These are phyloP conservation scores for Bombus huntii DNA, from an alignment of 1,140 invertebrate species.

Conservation along the genomic window DNA sequence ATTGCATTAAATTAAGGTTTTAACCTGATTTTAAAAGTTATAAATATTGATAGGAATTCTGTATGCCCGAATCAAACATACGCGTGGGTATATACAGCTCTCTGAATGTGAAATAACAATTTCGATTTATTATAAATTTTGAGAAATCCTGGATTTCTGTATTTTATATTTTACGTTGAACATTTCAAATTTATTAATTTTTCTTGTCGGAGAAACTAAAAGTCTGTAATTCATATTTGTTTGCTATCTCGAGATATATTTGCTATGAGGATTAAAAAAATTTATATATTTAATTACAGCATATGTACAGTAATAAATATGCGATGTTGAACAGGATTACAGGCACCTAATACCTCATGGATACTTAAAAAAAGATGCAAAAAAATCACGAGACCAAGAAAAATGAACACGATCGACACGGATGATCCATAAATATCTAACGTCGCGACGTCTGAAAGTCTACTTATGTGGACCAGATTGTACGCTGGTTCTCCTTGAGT, in stretches of 20 bases:
- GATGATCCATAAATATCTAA: constrained; percentile 13
- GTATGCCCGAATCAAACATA: background rate
- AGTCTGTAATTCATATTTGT: background rate
- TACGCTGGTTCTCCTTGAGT: constrained; percentile 8
- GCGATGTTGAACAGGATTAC: too few relatives aligned
- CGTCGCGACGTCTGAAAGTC: background rate
- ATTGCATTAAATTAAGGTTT: background rate
- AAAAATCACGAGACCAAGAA: background rate
- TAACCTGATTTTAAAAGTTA: background rate
- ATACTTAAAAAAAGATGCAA: background rate
- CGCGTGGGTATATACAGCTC: background rate
- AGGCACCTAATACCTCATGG: too few relatives aligned
- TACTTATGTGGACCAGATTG: background rate
- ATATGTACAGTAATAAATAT: too few relatives aligned
- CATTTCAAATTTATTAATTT: too few relatives aligned
- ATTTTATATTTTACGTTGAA: background rate
- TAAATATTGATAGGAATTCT: background rate
- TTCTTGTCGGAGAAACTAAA: too few relatives aligned
- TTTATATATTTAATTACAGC: too few relatives aligned
- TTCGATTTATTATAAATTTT: background rate
- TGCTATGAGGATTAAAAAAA: too few relatives aligned
- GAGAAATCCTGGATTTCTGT: background rate
- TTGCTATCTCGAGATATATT: too few relatives aligned
- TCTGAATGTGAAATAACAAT: background rate
- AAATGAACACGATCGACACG: background rate